A percentile compares a stretch with the other conserved stretches of the same genome.
Conservation (phyloP, 92 coral and sea anemone genomes). For the Meandrina meandrites region DNA sequence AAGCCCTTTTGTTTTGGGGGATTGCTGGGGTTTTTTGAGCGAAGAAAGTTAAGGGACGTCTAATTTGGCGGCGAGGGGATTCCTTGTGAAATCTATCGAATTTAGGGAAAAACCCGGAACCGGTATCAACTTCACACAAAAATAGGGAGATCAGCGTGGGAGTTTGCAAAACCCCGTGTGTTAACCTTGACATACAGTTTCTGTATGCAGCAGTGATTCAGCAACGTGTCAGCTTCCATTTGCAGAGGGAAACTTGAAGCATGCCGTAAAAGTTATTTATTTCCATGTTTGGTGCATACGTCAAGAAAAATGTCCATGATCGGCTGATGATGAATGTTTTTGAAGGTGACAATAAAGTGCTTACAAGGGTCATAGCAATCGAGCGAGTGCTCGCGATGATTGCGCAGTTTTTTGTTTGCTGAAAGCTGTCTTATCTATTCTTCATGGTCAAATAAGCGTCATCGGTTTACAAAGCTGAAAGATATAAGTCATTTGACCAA, state of each 20-base stretch:
- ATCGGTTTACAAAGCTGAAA: neutral
- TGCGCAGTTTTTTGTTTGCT: neutral
- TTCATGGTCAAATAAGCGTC: neutral
- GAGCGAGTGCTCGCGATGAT: neutral
- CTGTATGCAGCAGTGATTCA: neutral
- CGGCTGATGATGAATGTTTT: neutral
- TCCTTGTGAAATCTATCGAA: neutral
- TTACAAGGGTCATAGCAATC: neutral
- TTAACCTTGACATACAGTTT: neutral
- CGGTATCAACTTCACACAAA: neutral
- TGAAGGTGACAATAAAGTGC: neutral
- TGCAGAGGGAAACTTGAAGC: neutral
- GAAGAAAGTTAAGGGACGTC: neutral
- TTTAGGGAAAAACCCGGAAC: conserved; percentile 12
- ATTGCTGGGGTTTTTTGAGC: no score
- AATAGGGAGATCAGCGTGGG: neutral
- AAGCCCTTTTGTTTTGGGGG: no score
- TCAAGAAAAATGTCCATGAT: neutral
- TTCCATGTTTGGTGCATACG: neutral
- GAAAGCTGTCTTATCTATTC: neutral
- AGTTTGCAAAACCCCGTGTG: neutral
- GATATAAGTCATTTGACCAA: neutral
- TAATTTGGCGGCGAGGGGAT: neutral
- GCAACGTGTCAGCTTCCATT: neutral
- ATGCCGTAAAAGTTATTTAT: neutral